These are phyloP conservation scores for Synergus itoensis DNA, from an alignment of 2,888 invertebrate genomes.

Conservation along the genomic window DNA sequence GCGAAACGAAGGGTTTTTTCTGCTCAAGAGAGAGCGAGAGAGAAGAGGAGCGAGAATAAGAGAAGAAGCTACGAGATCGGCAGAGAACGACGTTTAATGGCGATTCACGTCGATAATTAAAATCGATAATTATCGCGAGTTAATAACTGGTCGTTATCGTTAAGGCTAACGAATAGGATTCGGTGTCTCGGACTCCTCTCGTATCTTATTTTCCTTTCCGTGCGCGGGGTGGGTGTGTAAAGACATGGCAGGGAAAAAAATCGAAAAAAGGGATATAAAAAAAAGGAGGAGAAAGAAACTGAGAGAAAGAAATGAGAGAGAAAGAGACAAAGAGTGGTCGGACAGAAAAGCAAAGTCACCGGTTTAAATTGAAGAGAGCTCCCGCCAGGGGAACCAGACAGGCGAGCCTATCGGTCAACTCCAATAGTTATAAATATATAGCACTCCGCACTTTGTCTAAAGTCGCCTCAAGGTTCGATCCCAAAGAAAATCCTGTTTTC, in stretches of 20 bases:
- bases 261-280: slow-evolving; percentile 45
- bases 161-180: slow-evolving; percentile 66
- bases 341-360: slow-evolving; percentile 67
- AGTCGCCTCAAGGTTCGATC: slow-evolving; percentile 34
- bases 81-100: slow-evolving; percentile 53
- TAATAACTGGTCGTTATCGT: slow-evolving; percentile 76
- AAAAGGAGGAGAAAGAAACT: slow-evolving; percentile 46
- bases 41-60: slow-evolving; percentile 31
- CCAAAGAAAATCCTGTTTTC: slow-evolving; percentile 44
- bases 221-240: slow-evolving; percentile 44
- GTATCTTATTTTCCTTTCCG: slow-evolving; percentile 55
- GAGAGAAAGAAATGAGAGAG: slow-evolving; percentile 27
- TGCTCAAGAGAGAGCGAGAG: slow-evolving; percentile 18
- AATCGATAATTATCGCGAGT: slow-evolving; percentile 75
- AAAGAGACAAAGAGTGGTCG: slow-evolving; percentile 41
- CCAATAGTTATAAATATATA: slow-evolving; percentile 39
- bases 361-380: slow-evolving; percentile 76
- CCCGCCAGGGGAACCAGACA: slow-evolving; percentile 62
- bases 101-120: slow-evolving; percentile 72
- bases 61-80: slow-evolving; percentile 46
- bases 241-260: slow-evolving; percentile 46
- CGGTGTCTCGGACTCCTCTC: slow-evolving; percentile 45
- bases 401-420: slow-evolving; percentile 46
- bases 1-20: slow-evolving; percentile 52
- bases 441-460: not conserved